A percentile compares a stretch with the other conserved stretches of the same genome.
Evolutionary conservation across 2,888 invertebrate genomes (phyloP).

Genomic region (Notodonta ziczac): DNA sequence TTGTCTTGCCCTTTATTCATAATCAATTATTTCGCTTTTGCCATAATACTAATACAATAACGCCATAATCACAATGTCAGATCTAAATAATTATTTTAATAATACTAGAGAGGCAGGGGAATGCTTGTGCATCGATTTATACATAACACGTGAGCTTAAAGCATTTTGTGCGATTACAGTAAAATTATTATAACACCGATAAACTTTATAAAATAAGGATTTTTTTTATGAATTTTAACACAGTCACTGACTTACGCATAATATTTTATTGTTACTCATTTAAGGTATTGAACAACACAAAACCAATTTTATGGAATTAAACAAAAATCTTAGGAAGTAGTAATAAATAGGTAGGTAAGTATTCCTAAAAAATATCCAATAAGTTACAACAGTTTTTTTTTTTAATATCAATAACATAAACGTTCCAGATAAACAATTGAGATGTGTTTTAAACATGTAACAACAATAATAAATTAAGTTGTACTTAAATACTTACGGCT

Average conservation of each 20-base stretch:
- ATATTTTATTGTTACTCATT: too few species aligned
- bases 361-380: too few species aligned
- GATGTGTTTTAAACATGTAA: not conserved
- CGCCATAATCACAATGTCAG: not conserved
- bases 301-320: too few species aligned
- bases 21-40: too few species aligned
- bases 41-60: too few species aligned
- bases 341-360: too few species aligned
- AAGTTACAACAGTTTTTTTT: not conserved
- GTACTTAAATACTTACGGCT: not conserved
- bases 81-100: conserved; percentile 8
- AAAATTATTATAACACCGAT: conserved; percentile 8
- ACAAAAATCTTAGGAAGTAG: too few species aligned
- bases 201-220: not conserved
- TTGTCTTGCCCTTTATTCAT: too few species aligned
- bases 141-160: conserved; percentile 11
- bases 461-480: not conserved
- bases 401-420: not conserved
- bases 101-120: conserved; percentile 14
- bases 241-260: too few species aligned
- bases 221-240: too few species aligned
- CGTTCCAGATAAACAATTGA: not conserved
- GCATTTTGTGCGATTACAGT: conserved; percentile 10
- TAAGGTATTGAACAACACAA: too few species aligned
- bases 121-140: conserved; percentile 13